Evolutionary conservation across 2,888 invertebrate genomes (phyloP).

Genomic region (Apantesis nais): DNA sequence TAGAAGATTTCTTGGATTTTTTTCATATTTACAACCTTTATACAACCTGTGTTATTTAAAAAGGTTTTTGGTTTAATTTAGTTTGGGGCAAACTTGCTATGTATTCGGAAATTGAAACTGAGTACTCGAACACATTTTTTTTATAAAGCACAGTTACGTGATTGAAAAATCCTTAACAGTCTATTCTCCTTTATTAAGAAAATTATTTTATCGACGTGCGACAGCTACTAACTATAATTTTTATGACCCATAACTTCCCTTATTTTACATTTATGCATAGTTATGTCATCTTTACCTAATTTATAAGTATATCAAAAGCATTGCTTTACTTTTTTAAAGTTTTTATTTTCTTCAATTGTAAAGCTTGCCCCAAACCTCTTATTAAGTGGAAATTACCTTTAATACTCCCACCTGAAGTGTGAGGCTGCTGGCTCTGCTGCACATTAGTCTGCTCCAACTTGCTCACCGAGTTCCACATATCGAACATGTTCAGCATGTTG

Average conservation of each 20-base stretch:
- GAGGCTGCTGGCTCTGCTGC: slow-evolving; percentile 89
- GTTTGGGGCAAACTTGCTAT: slow-evolving; percentile 47
- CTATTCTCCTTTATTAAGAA: not conserved
- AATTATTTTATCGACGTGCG: not conserved
- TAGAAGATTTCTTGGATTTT: not conserved
- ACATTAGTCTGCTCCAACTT: slow-evolving; percentile 89
- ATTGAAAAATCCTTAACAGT: not conserved
- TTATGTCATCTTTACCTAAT: not conserved
- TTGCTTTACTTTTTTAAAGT: not conserved
- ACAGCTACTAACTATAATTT: not conserved
- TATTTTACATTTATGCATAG: not conserved
- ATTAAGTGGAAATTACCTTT: slow-evolving; percentile 88
- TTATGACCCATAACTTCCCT: not conserved
- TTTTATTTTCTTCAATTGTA: not conserved
- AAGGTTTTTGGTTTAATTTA: slow-evolving; percentile 9
- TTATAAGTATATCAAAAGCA: not conserved
- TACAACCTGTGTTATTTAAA: slow-evolving; percentile 8
- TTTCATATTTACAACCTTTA: not conserved
- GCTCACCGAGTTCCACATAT: slow-evolving; percentile 93
- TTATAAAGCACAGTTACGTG: not conserved
- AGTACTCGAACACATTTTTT: not conserved
- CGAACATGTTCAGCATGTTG: slow-evolving; percentile 89
- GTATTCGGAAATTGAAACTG: not conserved
- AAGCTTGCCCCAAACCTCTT: slow-evolving; percentile 55
- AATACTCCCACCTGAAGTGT: slow-evolving; percentile 93